These are phyloP conservation scores for Muscicapa adusta DNA, from an alignment of 2,113 vertebrate species.

Conservation along the genomic window DNA sequence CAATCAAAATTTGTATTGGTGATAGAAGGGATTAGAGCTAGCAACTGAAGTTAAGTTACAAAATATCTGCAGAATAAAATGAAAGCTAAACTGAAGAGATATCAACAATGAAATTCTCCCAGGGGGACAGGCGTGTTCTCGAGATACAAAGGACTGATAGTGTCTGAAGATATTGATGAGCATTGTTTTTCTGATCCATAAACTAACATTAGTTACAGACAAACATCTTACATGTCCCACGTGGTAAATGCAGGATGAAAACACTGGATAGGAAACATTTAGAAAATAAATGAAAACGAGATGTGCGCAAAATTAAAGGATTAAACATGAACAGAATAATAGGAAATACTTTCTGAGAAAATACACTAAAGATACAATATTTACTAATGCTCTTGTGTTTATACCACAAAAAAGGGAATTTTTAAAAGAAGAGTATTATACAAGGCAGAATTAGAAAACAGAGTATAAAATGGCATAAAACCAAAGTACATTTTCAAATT, in stretches of 20 bases:
- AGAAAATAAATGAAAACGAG: neutral
- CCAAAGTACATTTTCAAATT: slow-evolving; percentile 46
- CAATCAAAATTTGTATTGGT: slow-evolving; percentile 56
- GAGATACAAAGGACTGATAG: neutral
- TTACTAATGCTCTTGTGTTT: neutral
- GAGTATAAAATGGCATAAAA: slow-evolving; percentile 53
- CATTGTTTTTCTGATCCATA: neutral
- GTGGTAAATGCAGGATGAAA: neutral
- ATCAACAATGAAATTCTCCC: slow-evolving; percentile 32
- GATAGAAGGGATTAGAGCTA: slow-evolving; percentile 48
- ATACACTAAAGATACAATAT: neutral
- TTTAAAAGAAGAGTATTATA: neutral
- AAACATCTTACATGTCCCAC: neutral
- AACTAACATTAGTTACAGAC: neutral
- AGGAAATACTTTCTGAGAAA: neutral
- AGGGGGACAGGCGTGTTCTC: neutral
- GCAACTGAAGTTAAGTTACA: neutral
- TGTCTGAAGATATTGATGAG: slow-evolving; percentile 31
- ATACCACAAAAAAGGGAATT: neutral
- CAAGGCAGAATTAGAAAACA: slow-evolving; percentile 24
- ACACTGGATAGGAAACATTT: neutral
- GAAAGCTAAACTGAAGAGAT: slow-evolving; percentile 7
- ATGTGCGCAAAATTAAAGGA: neutral
- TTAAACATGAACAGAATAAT: neutral
- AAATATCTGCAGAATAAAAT: slow-evolving; percentile 36